A percentile compares a stretch with the other conserved stretches of the same genome.
Conservation (phyloP, 2,888 invertebrate species). For the Andrena camellia region DNA sequence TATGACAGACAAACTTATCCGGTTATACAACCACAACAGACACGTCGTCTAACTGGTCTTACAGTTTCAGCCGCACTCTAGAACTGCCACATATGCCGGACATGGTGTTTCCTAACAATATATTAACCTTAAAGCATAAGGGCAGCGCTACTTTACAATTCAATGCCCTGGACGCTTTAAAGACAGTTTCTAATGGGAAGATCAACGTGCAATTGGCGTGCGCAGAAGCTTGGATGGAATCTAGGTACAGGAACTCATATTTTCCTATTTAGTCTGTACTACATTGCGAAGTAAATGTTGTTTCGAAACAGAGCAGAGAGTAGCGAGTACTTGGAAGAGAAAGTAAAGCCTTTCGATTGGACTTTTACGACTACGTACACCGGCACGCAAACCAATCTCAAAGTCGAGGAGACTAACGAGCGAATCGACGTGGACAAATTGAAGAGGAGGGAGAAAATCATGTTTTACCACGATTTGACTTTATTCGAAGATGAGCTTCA, state of each 20-base stretch:
- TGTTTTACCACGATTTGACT: slow-evolving; percentile 97
- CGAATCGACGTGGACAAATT: slow-evolving; percentile 94
- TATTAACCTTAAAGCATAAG: slow-evolving; percentile 90
- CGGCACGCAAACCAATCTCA: slow-evolving; percentile 90
- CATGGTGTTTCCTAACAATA: slow-evolving; percentile 98
- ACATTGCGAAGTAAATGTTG: neutral
- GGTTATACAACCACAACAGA: neutral
- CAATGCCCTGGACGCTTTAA: slow-evolving; percentile 95
- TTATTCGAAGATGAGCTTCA: slow-evolving; percentile 99
- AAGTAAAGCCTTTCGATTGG: slow-evolving; percentile 98
- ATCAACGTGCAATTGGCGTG: slow-evolving; percentile 94
- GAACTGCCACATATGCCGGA: slow-evolving; percentile 97
- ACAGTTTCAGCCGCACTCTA: slow-evolving; percentile 90
- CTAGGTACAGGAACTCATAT: slow-evolving; percentile 88
- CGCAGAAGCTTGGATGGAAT: slow-evolving; percentile 96
- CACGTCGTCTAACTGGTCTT: slow-evolving; percentile 74
- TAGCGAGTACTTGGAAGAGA: slow-evolving; percentile 88
- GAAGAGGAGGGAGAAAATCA: slow-evolving; percentile 95
- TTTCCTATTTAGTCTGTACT: neutral
- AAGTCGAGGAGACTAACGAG: slow-evolving; percentile 89
- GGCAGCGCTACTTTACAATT: slow-evolving; percentile 92
- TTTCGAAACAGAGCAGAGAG: slow-evolving; percentile 88
- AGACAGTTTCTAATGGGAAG: slow-evolving; percentile 91
- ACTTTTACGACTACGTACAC: slow-evolving; percentile 97
- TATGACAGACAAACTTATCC: slow-evolving; percentile 78